Evolutionary conservation across 2,797 vertebrate species (phyloP), one percentile per base, ranked within the genome.

Genomic region (Psittacula echo): DNA sequence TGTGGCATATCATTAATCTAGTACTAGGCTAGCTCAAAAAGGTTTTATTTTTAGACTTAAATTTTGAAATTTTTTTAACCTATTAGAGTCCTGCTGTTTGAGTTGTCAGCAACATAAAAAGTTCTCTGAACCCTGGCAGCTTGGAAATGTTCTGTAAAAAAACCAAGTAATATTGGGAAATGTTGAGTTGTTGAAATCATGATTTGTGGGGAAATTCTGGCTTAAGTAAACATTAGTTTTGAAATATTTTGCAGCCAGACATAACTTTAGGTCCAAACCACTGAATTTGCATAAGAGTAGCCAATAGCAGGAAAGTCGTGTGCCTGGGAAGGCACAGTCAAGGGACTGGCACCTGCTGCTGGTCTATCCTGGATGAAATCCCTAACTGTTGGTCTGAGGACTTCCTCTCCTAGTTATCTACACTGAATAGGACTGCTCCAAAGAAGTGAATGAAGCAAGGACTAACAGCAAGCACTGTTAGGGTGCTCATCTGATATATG

Each of bases 401-500:
- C 68, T 82, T 90, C 19, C 32, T 81, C 24, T 67, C 22, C 3
- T 37, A 11, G 19, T 44, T 64, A 32, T 29, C 44, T 68, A 34
- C 27, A 67, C 34, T 62, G 22, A 88, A 30, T 4, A 42, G 18
- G 44, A 51, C 56, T 81, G 8, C 29, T 84, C 30, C 48, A 37
- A 48, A 79, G 26, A 68, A 72, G 5, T 66, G 20, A 27, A 19
- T 48, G 22, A 89, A 79, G 20, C 13, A 58, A 44, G 37, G 22
- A 54, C 15, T 74, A 58, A 58, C 54, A 58, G n/a, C 32, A 58
- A 34, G 54, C 54, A 30, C 13, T 53, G 3, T 62, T 42, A 53
- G 23, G 15, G 19, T 83, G 20, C 23, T 51, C 0, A 0, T 48
- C 39, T 76, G 2, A 0, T n/a, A 7, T 26, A 24, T 1, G 1